These are phyloP conservation scores for Sialia sialis DNA, from an alignment of 2,113 vertebrate genomes.

Conservation along the genomic window DNA sequence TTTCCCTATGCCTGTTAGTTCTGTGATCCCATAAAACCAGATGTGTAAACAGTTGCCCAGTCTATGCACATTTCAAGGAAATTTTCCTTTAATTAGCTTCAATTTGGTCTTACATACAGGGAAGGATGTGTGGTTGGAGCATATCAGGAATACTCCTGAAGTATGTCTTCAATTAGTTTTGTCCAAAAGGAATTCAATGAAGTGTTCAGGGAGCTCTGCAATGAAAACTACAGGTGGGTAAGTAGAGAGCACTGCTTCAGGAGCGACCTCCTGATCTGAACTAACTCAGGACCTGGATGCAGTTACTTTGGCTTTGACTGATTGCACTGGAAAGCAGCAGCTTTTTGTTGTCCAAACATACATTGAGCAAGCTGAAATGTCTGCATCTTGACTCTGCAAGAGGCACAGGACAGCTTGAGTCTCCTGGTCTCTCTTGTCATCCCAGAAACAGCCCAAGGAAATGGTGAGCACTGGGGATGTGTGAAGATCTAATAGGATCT, in stretches of 20 bases:
- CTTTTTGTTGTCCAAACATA: not conserved
- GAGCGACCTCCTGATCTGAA: not conserved
- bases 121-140: not conserved
- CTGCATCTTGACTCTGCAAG: not conserved
- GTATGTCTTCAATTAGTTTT: not conserved
- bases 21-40: not conserved
- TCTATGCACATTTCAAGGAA: not conserved
- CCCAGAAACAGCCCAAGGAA: not conserved
- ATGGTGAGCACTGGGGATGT: accelerated
- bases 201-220: not conserved
- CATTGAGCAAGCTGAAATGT: not conserved
- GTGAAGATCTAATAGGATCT: not conserved
- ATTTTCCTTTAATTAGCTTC: not conserved
- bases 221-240: not conserved
- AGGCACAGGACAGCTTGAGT: not conserved
- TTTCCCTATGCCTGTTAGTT: not conserved
- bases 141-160: not conserved
- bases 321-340: not conserved
- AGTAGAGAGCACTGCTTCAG: not conserved
- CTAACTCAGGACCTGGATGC: not conserved
- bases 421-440: not conserved
- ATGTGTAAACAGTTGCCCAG: not conserved
- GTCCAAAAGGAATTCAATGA: not conserved
- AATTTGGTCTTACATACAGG: not conserved
- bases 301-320: not conserved